Base-by-base conservation (phyloP, 2,888 invertebrate species). In the Noctua comes region DNA sequence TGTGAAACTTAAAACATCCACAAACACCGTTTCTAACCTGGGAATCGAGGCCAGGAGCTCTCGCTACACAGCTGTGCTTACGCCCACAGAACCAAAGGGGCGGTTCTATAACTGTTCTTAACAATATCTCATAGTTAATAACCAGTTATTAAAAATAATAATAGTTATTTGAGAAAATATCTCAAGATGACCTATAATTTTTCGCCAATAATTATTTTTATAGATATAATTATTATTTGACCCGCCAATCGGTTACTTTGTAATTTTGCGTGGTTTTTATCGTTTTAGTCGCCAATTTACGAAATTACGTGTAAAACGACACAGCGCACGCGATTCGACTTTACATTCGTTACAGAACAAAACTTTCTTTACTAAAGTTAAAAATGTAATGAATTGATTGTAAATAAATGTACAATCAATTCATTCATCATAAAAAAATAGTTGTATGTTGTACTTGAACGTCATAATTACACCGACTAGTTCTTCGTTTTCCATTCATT, bases 51-150 rank as follows among this genome's bases (percentile, higher is more conserved):
- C 36, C 64, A 65, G 48, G 16, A 68, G 54, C 31, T 43, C 40
- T 57, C 43, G 27, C 31, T 59, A 7, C 27, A 69, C 48, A 83
- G 64, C 80, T 80, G 57, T 13, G 43, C 40, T 27, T 10, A 64
- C 84, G 62, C 80, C 80, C 46, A 79, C 80, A 48, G 2, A 3
- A 48, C n/a, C 46, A 71, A 80, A 31, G 40, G 64, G 72, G 71
- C 48, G 68, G n/a, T 43, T 43, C 18, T 36, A 16, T 79, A 81
- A 84, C 84, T 68, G 81, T 84, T 62, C 31, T 16, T 59, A 62
- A 59, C 69, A 70, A 83, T 79, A 66, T n/a, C 40, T 69, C 57
- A 66, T 36, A 46, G 62, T n/a, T 54, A 68, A 82, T 71, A 57
- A n/a, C 51, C 16, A 40, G 36, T 51, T 46, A 82, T 64, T 82